Conservation (phyloP, 2,797 vertebrate genomes). For the Masticophis lateralis region DNA sequence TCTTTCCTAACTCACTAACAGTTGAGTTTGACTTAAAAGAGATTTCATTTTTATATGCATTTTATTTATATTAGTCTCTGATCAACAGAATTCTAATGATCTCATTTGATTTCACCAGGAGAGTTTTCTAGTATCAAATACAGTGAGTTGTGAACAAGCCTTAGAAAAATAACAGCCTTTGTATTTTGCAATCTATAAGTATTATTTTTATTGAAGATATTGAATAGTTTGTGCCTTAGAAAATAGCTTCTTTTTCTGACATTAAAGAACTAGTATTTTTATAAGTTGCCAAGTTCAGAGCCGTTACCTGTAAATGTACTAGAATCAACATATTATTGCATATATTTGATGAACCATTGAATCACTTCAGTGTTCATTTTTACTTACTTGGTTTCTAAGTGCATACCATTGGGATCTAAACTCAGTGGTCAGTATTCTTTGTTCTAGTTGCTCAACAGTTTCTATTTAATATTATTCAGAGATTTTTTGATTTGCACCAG, state of each 20-base stretch:
- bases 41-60: not conserved
- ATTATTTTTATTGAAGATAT: not conserved
- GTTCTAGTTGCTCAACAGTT: constrained; percentile 56
- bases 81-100: not conserved
- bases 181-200: not conserved
- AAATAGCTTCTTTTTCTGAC: constrained; percentile 32
- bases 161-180: not conserved
- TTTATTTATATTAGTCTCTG: not conserved
- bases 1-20: not conserved
- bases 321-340: constrained; percentile 52
- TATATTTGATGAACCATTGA: constrained; percentile 55
- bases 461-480: constrained; percentile 18
- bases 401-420: constrained; percentile 45
- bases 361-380: constrained; percentile 54
- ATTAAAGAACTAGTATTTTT: constrained; percentile 49
- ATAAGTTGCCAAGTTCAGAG: constrained; percentile 51
- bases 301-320: constrained; percentile 32
- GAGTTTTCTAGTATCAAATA: not conserved
- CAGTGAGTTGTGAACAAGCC: not conserved
- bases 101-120: not conserved
- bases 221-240: constrained; percentile 14
- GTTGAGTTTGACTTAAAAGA: not conserved
- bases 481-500: constrained; percentile 22
- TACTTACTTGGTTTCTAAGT: constrained; percentile 59
- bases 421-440: constrained; percentile 54